Percentiles rank a stretch among this genome's conserved stretches.
phyloP scores from a whole-genome alignment of 2,113 vertebrate genomes.

The Gymnarchus niloticus region DNA sequence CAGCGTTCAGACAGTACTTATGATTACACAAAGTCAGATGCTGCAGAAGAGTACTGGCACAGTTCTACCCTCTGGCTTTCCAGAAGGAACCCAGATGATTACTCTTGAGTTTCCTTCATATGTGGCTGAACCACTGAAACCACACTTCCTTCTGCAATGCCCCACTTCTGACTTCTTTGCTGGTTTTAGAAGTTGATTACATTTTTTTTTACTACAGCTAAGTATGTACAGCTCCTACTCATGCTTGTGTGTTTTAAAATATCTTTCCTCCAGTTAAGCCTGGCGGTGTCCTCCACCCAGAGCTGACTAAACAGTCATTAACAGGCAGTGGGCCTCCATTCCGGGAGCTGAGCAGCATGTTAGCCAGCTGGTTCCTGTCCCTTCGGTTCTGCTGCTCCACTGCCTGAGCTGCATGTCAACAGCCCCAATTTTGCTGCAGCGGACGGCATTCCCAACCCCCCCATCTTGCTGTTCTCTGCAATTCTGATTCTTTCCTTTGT shows the following conservation, averaged over 20 bases:
- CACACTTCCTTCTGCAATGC: too few relatives aligned
- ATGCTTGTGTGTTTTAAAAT: background rate
- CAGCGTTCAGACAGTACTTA: background rate
- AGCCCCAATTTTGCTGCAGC: background rate
- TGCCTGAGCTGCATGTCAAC: background rate
- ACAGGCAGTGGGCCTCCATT: background rate
- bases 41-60: background rate
- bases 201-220: background rate
- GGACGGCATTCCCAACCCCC: background rate
- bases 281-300: background rate
- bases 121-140: background rate
- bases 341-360: background rate
- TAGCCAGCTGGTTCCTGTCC: background rate
- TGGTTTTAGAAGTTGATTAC: too few relatives aligned
- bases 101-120: background rate
- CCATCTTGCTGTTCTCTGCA: background rate
- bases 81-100: background rate
- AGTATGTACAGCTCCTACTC: background rate
- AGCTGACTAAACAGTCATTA: slow-evolving; percentile 13
- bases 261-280: background rate
- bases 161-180: background rate
- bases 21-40: background rate
- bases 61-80: background rate
- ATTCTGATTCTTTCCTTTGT: background rate
- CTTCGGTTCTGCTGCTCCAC: background rate